A percentile compares a stretch with the other conserved stretches of the same genome.
Evolutionary conservation across 2,113 vertebrate species (phyloP).

Genomic region (crab-eating macaque (Macaca fascicularis)): DNA sequence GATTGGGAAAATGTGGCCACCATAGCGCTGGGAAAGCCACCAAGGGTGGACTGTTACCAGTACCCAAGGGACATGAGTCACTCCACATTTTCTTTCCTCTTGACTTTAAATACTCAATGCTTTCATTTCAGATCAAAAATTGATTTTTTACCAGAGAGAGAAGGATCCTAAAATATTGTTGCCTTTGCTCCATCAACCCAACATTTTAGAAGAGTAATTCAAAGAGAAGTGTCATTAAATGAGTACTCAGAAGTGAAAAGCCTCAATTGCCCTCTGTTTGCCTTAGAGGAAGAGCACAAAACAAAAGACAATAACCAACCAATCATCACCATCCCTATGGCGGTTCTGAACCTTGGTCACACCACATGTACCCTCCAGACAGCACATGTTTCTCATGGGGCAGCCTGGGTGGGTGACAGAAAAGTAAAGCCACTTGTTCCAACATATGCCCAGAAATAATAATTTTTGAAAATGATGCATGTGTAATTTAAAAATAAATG

Average conservation of each 20-base stretch:
- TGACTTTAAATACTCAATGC: background rate
- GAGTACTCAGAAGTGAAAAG: background rate
- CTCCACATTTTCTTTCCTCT: background rate
- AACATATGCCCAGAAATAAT: background rate
- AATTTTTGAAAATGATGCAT: background rate
- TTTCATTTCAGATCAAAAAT: background rate
- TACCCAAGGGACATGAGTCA: background rate
- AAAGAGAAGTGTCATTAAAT: background rate
- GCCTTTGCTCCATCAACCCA: background rate
- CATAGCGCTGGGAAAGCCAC: background rate
- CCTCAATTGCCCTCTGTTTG: background rate
- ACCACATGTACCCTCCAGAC: background rate
- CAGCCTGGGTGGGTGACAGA: too few species aligned
- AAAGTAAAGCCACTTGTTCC: background rate
- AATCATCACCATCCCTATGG: accelerated
- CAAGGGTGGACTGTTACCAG: background rate
- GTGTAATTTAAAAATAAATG: background rate
- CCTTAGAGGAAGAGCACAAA: background rate
- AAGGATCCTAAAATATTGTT: background rate
- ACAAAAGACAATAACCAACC: accelerated
- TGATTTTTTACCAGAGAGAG: background rate
- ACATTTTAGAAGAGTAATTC: background rate
- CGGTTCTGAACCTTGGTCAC: background rate
- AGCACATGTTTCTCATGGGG: background rate
- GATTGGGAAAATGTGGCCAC: background rate